These are phyloP conservation scores for Metallyticus violacea DNA, from an alignment of 2,888 invertebrate species.

Conservation along the genomic window DNA sequence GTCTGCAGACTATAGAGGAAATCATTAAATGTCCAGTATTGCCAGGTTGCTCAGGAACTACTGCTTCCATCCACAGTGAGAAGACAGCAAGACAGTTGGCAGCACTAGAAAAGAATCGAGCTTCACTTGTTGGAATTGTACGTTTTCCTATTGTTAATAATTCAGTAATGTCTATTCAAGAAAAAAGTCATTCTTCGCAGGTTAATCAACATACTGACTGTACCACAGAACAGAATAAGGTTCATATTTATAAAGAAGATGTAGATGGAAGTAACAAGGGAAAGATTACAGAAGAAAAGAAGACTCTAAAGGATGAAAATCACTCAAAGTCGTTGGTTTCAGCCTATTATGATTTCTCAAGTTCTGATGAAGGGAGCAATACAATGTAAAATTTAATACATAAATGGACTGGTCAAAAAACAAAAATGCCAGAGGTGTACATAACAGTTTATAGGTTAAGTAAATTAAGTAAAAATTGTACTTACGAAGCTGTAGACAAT, in stretches of 20 bases:
- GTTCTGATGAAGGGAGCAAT: background rate
- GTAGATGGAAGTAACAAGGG: too few species aligned
- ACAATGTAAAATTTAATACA: too few species aligned
- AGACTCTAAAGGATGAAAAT: background rate
- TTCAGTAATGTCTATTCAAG: too few species aligned
- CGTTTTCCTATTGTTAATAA: background rate
- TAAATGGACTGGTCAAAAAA: too few species aligned
- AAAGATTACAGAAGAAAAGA: background rate
- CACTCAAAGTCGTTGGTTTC: background rate
- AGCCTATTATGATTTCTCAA: background rate
- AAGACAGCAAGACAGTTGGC: constrained; percentile 19
- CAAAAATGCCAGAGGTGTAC: too few species aligned
- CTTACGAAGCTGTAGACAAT: too few species aligned
- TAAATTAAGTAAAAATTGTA: too few species aligned
- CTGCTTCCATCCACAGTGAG: constrained; percentile 13
- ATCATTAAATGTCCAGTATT: constrained; percentile 57
- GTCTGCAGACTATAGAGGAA: constrained; percentile 46
- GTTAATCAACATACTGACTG: too few species aligned
- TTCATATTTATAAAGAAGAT: too few species aligned
- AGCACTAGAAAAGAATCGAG: background rate
- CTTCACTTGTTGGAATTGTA: background rate
- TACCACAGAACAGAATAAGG: too few species aligned
- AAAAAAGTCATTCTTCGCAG: too few species aligned
- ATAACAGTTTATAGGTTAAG: too few species aligned
- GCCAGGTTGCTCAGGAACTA: constrained; percentile 45